These are phyloP conservation scores for Cebuella pygmaea DNA, from an alignment of 2,797 vertebrate species.

Conservation along the genomic window DNA sequence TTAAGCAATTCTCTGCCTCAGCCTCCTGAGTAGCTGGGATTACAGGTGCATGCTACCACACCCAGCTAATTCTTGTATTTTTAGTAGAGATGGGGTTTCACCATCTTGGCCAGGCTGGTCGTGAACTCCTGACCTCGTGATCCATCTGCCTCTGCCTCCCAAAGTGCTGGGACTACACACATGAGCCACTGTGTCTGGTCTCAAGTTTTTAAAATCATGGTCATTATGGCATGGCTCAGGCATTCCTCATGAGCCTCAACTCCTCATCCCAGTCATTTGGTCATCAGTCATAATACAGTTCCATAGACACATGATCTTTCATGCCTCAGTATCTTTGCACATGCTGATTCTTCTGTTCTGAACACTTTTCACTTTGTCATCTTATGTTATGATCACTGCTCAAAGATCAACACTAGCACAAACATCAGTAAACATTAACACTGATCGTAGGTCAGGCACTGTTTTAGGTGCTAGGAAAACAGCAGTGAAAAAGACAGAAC, in stretches of 20 bases:
- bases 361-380: neutral
- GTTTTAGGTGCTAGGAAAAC: neutral
- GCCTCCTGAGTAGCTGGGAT: too few species aligned
- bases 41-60: too few species aligned
- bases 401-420: neutral
- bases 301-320: neutral
- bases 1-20: too few species aligned
- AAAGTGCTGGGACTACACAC: too few species aligned
- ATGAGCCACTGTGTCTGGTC: too few species aligned
- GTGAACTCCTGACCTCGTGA: too few species aligned
- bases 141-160: too few species aligned
- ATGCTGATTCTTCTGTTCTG: neutral
- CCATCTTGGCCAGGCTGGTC: too few species aligned
- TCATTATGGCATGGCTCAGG: neutral
- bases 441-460: neutral
- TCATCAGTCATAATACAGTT: too few species aligned
- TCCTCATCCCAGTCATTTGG: too few species aligned
- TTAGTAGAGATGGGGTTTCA: too few species aligned
- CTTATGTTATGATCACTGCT: neutral
- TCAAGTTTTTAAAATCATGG: neutral
- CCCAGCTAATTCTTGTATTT: too few species aligned
- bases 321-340: neutral
- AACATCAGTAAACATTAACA: neutral
- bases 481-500: neutral
- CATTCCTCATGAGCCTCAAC: neutral